Evolutionary conservation across 1,140 invertebrate species (phyloP), one percentile per base, ranked within the genome.

Genomic region (Heterodera carotae): DNA sequence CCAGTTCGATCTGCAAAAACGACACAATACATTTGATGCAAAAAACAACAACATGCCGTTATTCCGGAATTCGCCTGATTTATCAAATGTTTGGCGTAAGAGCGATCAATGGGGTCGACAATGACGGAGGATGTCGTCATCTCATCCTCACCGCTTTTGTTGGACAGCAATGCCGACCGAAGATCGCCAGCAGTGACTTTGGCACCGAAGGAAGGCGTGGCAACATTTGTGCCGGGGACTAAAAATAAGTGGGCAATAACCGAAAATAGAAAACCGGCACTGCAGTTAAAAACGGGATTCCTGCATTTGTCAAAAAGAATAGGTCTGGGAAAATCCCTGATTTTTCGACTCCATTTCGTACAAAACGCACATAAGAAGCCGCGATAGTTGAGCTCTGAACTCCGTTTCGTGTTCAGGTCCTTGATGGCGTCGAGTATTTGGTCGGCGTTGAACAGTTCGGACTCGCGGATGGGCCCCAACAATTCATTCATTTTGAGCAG

Each of bases 341-440:
- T n/a, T n/a, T n/a, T n/a, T n/a, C n/a, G n/a, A n/a, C n/a, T n/a
- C n/a, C n/a, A n/a, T n/a, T n/a, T n/a, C n/a, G n/a, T n/a, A 67
- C 60, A 62, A 64, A 76, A 72, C 73, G 80, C 22, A 84, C 76
- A 43, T 75, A 82, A 72, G 36, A 88, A 89, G n/a, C 90, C 90
- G 76, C 91, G 90, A 88, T 96, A 95, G 67, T 92, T 91, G 25
- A 97, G 89, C 77, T 93, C 92, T 48, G 92, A 92, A 85, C 92
- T 91, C 82, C 92, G 91, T 64, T 91, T 92, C 85, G 92, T 92
- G 39, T 91, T 94, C 83, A 93, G 91, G 80, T 92, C 91, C 82
- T 94, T 92, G 79, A 98, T 96, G 29, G 95, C 96, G 90, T 98
- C 96, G 18, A 99, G 91, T 76, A 99, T 92, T 83, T 92, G 91